These are phyloP conservation scores for Gopherus evgoodei DNA, from an alignment of 2,113 vertebrate species.

Conservation along the genomic window DNA sequence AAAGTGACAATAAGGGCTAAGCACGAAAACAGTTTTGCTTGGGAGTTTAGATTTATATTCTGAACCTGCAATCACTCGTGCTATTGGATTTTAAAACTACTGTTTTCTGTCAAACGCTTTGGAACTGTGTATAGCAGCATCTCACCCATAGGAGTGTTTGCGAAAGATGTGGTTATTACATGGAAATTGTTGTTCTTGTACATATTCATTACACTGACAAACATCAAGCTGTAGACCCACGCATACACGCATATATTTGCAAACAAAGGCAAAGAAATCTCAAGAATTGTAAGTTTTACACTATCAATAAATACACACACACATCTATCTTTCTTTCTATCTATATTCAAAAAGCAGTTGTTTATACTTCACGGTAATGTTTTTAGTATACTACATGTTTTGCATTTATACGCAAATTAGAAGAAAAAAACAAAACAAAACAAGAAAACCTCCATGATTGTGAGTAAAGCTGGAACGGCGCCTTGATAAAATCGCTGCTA, in stretches of 20 bases:
- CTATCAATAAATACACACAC: neutral
- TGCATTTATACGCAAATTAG: neutral
- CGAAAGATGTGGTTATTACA: neutral
- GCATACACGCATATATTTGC: neutral
- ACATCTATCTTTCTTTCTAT: too few species aligned
- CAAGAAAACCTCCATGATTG: neutral
- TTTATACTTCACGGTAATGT: neutral
- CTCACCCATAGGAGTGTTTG: neutral
- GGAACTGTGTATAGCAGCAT: neutral
- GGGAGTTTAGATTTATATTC: neutral
- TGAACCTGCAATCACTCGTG: neutral
- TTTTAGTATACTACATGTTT: neutral
- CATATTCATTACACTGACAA: too few species aligned
- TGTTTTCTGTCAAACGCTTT: neutral
- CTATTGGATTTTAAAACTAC: neutral
- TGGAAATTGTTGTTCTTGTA: neutral
- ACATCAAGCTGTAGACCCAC: too few species aligned
- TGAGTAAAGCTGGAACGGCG: neutral
- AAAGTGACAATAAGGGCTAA: slow-evolving; percentile 5
- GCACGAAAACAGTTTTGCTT: neutral
- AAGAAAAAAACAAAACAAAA: neutral
- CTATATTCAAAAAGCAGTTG: too few species aligned
- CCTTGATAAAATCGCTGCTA: neutral
- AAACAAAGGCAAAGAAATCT: neutral
- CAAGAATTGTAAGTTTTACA: neutral